Evolutionary conservation across 2,888 invertebrate genomes (phyloP), one percentile per base, ranked within the genome.

Genomic region (Dromius quadrimaculatus): DNA sequence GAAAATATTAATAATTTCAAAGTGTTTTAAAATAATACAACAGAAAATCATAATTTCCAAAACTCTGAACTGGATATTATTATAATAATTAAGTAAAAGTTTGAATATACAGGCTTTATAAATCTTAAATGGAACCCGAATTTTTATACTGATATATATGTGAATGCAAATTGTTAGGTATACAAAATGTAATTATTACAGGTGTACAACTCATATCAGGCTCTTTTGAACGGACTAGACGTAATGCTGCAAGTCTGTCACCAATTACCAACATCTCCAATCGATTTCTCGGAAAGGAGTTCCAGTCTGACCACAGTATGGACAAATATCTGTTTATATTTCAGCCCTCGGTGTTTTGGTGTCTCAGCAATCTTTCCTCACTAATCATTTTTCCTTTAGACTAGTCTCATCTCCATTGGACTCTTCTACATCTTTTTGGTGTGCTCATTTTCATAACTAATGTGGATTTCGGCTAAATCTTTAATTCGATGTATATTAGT

Each of bases 131-230:
- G n/a, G n/a, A n/a, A n/a, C n/a, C n/a, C n/a, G n/a, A n/a, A n/a
- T n/a, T n/a, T n/a, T n/a, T n/a, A n/a, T n/a, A n/a, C n/a, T n/a
- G n/a, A n/a, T n/a, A n/a, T n/a, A 4, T 38, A n/a, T 34, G 17
- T 59, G 59, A 19, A 20, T 36, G 11, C n/a, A 8, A 19, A 20
- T 11, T 36, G 59, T 13, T 36, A 36, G 13, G 17, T 57, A 57
- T 8, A 57, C n/a, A 34, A 59, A 59, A 17, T 59, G 36, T 20
- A 62, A n/a, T 77, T 80, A 78, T 77, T 78, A 78, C 84, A 89
- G 89, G 88, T 89, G 74, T 88, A 89, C 84, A 87, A 88, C 82
- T 85, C 88, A 73, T 89, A 89, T 82, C 88, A 89, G 81, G 84
- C 87, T 72, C 83, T 89, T 76, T 84, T 89, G 81, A 88, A 87